Percentiles rank a stretch among this genome's conserved stretches.
Evolutionary conservation across 2,113 vertebrate species (phyloP).

Genomic region (Phrynocephalus versicolor): DNA sequence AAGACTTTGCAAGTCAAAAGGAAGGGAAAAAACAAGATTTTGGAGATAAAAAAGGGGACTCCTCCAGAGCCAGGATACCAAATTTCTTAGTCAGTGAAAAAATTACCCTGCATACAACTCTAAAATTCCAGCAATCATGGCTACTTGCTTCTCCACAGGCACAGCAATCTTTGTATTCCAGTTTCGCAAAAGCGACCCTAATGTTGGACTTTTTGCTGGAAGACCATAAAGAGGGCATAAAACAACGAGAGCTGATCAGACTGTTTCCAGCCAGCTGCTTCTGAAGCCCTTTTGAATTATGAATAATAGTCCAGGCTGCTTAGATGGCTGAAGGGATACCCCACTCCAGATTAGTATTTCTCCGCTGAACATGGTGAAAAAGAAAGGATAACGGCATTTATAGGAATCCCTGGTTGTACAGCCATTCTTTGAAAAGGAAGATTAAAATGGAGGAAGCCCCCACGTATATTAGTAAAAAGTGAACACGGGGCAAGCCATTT

Average conservation of each 20-base stretch:
- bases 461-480: slow-evolving; percentile 73
- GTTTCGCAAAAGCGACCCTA: slow-evolving; percentile 44
- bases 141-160: slow-evolving; percentile 41
- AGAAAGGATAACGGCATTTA: slow-evolving; percentile 55
- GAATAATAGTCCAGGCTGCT: slow-evolving; percentile 75
- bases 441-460: slow-evolving; percentile 82
- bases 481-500: slow-evolving; percentile 56
- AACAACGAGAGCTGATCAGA: slow-evolving; percentile 52
- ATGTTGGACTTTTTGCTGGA: slow-evolving; percentile 54
- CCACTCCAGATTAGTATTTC: slow-evolving; percentile 76
- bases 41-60: slow-evolving; percentile 61
- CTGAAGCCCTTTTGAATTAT: slow-evolving; percentile 72
- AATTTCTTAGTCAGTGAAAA: slow-evolving; percentile 31
- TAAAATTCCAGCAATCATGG: slow-evolving; percentile 38
- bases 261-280: slow-evolving; percentile 41
- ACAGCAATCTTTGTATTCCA: slow-evolving; percentile 49
- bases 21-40: slow-evolving; percentile 68
- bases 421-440: slow-evolving; percentile 73
- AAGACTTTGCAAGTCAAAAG: slow-evolving; percentile 72
- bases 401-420: slow-evolving; percentile 58
- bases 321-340: slow-evolving; percentile 78
- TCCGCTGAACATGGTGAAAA: slow-evolving; percentile 58
- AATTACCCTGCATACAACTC: slow-evolving; percentile 34
- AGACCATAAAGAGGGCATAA: slow-evolving; percentile 47
- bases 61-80: slow-evolving; percentile 52